phyloP scores from a whole-genome alignment of 2,888 invertebrate genomes.

The Lepidochrysops patricia region DNA sequence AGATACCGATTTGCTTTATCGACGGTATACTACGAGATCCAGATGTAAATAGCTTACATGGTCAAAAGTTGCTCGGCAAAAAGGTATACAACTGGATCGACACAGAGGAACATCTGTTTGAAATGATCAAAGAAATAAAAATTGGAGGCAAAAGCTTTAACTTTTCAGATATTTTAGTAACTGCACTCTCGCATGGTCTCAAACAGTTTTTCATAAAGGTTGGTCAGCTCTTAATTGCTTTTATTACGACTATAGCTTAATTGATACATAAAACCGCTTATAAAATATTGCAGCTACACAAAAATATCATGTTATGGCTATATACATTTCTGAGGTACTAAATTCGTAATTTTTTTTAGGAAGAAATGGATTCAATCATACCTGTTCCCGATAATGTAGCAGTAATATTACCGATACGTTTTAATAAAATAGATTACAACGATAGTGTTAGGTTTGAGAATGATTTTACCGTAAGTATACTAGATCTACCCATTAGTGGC shows the following conservation, averaged over 20 bases:
- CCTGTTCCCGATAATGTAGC: slow-evolving; percentile 42
- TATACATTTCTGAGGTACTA: neutral
- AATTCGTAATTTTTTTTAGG: slow-evolving; percentile 23
- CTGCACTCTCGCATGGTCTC: slow-evolving; percentile 62
- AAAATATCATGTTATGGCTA: no score
- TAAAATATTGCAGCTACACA: no score
- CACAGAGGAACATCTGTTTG: slow-evolving; percentile 44
- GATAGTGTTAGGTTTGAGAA: slow-evolving; percentile 44
- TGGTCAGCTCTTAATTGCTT: slow-evolving; percentile 16
- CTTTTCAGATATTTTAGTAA: slow-evolving; percentile 61
- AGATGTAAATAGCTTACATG: slow-evolving; percentile 60
- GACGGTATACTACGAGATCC: slow-evolving; percentile 38
- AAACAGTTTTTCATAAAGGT: slow-evolving; percentile 54
- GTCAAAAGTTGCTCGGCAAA: slow-evolving; percentile 49
- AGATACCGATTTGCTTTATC: slow-evolving; percentile 38
- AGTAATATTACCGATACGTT: slow-evolving; percentile 44
- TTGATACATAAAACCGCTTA: neutral
- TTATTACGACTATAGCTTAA: neutral
- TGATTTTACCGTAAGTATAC: slow-evolving; percentile 62
- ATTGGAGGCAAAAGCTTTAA: slow-evolving; percentile 36
- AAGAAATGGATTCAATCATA: slow-evolving; percentile 29
- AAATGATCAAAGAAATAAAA: slow-evolving; percentile 47
- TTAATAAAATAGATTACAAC: slow-evolving; percentile 26
- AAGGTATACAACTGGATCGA: slow-evolving; percentile 55
- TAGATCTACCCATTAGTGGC: slow-evolving; percentile 52